phyloP scores from a whole-genome alignment of 1,140 invertebrate species.

The Zaprionus africanus region DNA sequence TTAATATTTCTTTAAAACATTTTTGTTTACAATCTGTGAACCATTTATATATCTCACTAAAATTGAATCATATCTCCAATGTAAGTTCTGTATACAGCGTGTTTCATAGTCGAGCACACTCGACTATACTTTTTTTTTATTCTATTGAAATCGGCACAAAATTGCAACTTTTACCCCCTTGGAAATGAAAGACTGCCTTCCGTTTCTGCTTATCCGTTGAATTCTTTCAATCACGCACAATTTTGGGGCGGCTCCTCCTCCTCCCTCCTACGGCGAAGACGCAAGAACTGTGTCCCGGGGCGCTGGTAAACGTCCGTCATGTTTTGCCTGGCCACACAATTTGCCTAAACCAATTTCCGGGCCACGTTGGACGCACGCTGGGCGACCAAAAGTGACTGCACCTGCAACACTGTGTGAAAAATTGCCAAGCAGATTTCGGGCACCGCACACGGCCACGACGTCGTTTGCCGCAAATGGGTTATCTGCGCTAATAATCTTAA shows the following conservation, averaged over 20 bases:
- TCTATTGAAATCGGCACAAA: conserved; percentile 32
- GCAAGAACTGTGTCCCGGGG: not conserved
- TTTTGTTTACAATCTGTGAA: not conserved
- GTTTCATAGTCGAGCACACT: not conserved
- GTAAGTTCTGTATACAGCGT: not conserved
- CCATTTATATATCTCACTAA: not conserved
- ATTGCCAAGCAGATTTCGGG: conserved; percentile 58
- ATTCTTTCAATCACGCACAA: conserved; percentile 75
- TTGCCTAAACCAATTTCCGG: conserved; percentile 82
- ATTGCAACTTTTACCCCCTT: conserved; percentile 63
- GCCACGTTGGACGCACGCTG: conserved; percentile 38
- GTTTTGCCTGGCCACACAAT: conserved; percentile 78
- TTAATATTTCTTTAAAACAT: conserved; percentile 2
- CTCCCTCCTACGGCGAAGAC: not conserved
- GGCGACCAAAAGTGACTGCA: conserved; percentile 21
- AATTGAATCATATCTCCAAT: not conserved
- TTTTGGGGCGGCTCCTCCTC: conserved; percentile 21
- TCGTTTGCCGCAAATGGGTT: conserved; percentile 70
- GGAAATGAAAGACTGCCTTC: not conserved
- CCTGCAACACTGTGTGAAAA: conserved; percentile 68
- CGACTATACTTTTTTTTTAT: conserved; percentile 17
- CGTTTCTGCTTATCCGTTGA: conserved; percentile 24
- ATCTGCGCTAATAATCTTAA: conserved; percentile 80
- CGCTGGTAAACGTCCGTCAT: conserved; percentile 71
- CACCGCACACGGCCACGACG: conserved; percentile 41